Evolutionary conservation across 2,888 invertebrate species (phyloP).

Genomic region (Aporophyla lueneburgensis): DNA sequence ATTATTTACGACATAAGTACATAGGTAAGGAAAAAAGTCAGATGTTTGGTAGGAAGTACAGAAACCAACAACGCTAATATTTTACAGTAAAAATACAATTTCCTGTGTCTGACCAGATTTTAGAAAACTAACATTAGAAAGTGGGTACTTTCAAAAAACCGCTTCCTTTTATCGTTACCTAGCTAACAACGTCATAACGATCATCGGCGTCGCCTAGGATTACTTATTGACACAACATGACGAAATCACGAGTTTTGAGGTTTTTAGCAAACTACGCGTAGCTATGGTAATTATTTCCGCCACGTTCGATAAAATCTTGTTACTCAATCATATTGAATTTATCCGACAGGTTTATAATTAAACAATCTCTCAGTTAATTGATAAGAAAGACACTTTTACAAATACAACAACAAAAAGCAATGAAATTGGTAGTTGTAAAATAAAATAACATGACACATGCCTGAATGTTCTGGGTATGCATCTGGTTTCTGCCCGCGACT

Average conservation of each 20-base stretch:
- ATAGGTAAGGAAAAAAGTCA: background rate
- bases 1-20: background rate
- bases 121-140: constrained; percentile 45
- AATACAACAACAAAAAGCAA: background rate
- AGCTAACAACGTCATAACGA: constrained; percentile 18
- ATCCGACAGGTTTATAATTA: constrained; percentile 24
- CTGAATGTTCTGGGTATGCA: too few relatives aligned
- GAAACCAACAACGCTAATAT: background rate
- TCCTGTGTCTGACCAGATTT: constrained; percentile 12
- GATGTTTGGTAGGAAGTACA: constrained; percentile 11
- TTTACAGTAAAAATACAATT: background rate
- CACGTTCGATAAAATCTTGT: constrained; percentile 68
- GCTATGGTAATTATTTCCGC: constrained; percentile 72
- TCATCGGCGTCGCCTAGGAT: constrained; percentile 23
- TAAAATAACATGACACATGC: background rate
- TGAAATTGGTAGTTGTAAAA: background rate
- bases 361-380: constrained; percentile 31
- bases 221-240: constrained; percentile 50
- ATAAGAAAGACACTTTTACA: constrained; percentile 18
- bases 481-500: too few relatives aligned
- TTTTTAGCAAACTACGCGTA: constrained; percentile 68
- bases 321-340: constrained; percentile 62
- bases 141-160: constrained; percentile 16
- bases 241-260: constrained; percentile 65
- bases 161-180: constrained; percentile 37